Percentiles rank a stretch among this genome's conserved stretches.
Conservation (phyloP, 2,888 invertebrate species). For the Troglohyphantes excavatus region DNA sequence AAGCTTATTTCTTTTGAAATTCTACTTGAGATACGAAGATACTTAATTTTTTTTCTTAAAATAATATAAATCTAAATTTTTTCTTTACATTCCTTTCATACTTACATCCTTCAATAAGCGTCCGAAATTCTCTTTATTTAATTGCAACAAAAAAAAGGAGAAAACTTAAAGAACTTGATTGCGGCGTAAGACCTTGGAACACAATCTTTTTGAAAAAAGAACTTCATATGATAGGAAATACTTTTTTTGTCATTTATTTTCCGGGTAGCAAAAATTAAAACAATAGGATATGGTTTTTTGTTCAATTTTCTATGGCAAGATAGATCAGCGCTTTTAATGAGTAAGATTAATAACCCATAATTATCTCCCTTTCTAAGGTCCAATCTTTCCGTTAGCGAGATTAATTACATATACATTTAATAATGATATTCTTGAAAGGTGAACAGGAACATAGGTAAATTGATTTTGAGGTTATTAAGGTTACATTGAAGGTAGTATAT, state of each 20-base stretch:
- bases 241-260: neutral
- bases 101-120: too few relatives aligned
- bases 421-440: slow-evolving; percentile 5
- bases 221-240: neutral
- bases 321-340: slow-evolving; percentile 37
- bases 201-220: slow-evolving; percentile 2
- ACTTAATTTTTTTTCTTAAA: too few relatives aligned
- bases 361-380: slow-evolving; percentile 36
- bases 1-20: too few relatives aligned
- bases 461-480: neutral
- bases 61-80: too few relatives aligned
- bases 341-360: slow-evolving; percentile 55
- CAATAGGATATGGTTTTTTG: neutral
- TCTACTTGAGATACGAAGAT: too few relatives aligned
- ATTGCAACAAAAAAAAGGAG: neutral
- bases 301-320: slow-evolving; percentile 23
- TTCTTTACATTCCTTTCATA: neutral
- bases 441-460: neutral
- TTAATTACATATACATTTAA: slow-evolving; percentile 36
- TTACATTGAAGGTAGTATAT: too few relatives aligned
- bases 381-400: slow-evolving; percentile 28
- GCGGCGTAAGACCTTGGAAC: neutral
- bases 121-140: too few relatives aligned
- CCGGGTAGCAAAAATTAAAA: slow-evolving; percentile 6
- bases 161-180: slow-evolving; percentile 18